Evolutionary conservation across 37 sponge, comb jelly and placozoan species (phyloP).

Genomic region (Ephydatia muelleri): DNA sequence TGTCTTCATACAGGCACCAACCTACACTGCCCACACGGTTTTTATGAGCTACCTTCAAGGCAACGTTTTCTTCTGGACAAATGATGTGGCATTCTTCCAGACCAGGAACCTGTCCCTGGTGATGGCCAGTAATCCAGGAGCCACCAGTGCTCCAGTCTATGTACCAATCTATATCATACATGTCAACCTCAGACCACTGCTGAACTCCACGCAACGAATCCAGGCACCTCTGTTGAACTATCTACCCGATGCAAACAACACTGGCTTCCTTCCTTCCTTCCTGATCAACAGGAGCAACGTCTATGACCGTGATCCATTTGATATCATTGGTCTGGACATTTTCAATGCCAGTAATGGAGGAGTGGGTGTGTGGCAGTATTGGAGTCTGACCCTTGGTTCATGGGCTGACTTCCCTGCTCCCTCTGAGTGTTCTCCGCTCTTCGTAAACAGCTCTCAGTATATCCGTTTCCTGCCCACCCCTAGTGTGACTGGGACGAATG

Average conservation of each 20-base stretch:
- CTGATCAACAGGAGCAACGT: slow-evolving; percentile 43
- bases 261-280: slow-evolving; percentile 47
- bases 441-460: slow-evolving; percentile 8
- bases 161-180: slow-evolving; percentile 15
- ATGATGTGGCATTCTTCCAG: slow-evolving; percentile 36
- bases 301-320: slow-evolving; percentile 47
- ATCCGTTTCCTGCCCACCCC: slow-evolving; percentile 47
- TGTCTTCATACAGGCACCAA: slow-evolving; percentile 22
- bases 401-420: slow-evolving; percentile 33
- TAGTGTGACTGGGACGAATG: slow-evolving; percentile 1
- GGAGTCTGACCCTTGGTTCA: background rate
- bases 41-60: slow-evolving; percentile 33
- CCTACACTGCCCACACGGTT: background rate
- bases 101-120: slow-evolving; percentile 27
- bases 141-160: slow-evolving; percentile 26
- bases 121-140: slow-evolving; percentile 31
- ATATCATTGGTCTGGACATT: slow-evolving; percentile 63
- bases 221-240: slow-evolving; percentile 32
- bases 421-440: slow-evolving; percentile 34
- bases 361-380: slow-evolving; percentile 60
- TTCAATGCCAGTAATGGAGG: background rate
- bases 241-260: slow-evolving; percentile 46
- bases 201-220: slow-evolving; percentile 3
- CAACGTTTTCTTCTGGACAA: slow-evolving; percentile 13
- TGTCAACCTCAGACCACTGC: slow-evolving; percentile 48